Conservation (phyloP, 2,113 vertebrate species). For the Serilophus lunatus region DNA sequence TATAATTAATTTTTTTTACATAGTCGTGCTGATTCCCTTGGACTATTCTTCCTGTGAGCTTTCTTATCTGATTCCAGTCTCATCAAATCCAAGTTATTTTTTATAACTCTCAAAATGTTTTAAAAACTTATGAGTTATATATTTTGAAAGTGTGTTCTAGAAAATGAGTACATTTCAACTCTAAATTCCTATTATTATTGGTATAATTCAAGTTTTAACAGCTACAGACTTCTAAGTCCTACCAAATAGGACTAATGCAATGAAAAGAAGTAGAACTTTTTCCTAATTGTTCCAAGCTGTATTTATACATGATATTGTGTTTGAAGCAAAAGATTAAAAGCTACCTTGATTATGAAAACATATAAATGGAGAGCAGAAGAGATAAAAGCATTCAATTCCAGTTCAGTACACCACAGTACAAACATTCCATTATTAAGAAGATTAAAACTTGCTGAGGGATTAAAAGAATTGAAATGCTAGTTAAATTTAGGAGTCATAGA, state of each 20-base stretch:
- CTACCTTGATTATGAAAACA: background rate
- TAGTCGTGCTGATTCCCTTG: background rate
- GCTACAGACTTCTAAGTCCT: background rate
- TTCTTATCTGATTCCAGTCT: background rate
- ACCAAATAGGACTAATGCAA: background rate
- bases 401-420: background rate
- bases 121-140: background rate
- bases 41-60: background rate
- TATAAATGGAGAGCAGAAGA: background rate
- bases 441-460: constrained; percentile 6
- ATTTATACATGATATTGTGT: background rate
- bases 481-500: constrained; percentile 5
- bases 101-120: background rate
- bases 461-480: background rate
- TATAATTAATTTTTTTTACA: rapidly evolving
- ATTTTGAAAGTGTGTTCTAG: background rate
- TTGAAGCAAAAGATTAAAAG: background rate
- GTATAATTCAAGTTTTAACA: background rate
- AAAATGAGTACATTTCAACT: background rate
- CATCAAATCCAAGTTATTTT: background rate
- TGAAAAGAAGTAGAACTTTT: background rate
- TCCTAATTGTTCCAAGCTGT: background rate
- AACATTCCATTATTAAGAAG: background rate
- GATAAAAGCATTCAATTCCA: background rate
- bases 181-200: background rate